Percentiles rank a stretch among this genome's conserved stretches.
Conservation (phyloP, 2,888 invertebrate species). For the Sympetrum striolatum region DNA sequence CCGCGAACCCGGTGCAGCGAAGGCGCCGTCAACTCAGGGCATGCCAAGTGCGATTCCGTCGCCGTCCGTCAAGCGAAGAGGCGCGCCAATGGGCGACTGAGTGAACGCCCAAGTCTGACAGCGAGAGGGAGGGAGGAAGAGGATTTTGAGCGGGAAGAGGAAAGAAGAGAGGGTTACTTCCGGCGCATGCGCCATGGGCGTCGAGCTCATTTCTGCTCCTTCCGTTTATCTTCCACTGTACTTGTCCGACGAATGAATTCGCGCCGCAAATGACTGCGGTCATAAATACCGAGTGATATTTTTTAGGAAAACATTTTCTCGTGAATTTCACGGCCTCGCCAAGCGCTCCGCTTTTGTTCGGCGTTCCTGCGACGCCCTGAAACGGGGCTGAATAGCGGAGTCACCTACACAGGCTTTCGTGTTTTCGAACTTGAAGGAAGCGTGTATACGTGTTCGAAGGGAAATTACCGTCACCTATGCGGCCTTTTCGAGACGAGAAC, state of each 20-base stretch:
- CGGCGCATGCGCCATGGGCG: constrained; percentile 5
- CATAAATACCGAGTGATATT: not conserved
- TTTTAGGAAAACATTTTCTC: not conserved
- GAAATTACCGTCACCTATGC: no score
- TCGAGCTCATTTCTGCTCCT: not conserved
- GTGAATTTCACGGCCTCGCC: not conserved
- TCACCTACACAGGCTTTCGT: no score
- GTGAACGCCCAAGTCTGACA: not conserved
- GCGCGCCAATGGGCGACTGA: not conserved
- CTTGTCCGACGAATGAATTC: not conserved
- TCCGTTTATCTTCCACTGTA: not conserved
- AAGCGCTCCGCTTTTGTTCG: not conserved
- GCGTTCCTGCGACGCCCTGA: not conserved
- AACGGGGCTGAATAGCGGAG: no score
- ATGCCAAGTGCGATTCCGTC: not conserved
- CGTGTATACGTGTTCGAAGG: no score
- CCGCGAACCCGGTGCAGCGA: not conserved
- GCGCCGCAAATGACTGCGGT: not conserved
- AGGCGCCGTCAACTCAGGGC: not conserved
- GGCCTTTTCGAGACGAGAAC: no score
- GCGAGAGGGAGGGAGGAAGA: not conserved
- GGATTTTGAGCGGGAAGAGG: not conserved
- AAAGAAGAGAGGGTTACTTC: not conserved
- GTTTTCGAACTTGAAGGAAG: no score
- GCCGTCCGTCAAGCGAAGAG: not conserved